phyloP scores from a whole-genome alignment of 2,888 invertebrate species.

The Pomacea canaliculata region DNA sequence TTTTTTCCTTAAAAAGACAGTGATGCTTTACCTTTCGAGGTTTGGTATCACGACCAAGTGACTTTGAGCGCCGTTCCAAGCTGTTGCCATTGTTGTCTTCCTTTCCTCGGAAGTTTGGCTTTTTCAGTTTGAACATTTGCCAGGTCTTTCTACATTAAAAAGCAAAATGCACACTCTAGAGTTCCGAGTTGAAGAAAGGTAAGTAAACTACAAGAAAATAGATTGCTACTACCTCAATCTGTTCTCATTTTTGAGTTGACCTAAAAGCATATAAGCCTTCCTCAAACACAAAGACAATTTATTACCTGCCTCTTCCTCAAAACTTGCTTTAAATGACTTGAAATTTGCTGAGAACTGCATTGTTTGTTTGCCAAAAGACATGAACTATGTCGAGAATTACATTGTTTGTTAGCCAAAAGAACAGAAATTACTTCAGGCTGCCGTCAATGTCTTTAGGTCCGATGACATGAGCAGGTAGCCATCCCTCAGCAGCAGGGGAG shows the following conservation, averaged over 20 bases:
- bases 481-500: constrained; percentile 69
- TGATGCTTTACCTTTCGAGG: constrained; percentile 36
- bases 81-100: constrained; percentile 47
- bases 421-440: constrained; percentile 52
- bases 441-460: constrained; percentile 58
- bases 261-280: too few species aligned
- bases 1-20: too few species aligned
- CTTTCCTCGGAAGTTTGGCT: constrained; percentile 44
- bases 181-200: too few species aligned
- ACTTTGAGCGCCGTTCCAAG: constrained; percentile 51
- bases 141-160: constrained; percentile 54
- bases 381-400: too few species aligned
- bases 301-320: too few species aligned
- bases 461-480: constrained; percentile 67
- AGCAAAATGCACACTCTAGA: too few species aligned
- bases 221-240: background rate
- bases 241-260: background rate
- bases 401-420: too few species aligned
- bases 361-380: too few species aligned
- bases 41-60: constrained; percentile 51
- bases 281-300: too few species aligned
- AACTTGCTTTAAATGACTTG: too few species aligned
- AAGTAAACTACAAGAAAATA: too few species aligned
- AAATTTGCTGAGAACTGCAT: too few species aligned
- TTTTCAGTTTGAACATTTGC: constrained; percentile 59